These are phyloP conservation scores for Myotis daubentonii DNA, from an alignment of 2,797 vertebrate genomes.

Conservation along the genomic window DNA sequence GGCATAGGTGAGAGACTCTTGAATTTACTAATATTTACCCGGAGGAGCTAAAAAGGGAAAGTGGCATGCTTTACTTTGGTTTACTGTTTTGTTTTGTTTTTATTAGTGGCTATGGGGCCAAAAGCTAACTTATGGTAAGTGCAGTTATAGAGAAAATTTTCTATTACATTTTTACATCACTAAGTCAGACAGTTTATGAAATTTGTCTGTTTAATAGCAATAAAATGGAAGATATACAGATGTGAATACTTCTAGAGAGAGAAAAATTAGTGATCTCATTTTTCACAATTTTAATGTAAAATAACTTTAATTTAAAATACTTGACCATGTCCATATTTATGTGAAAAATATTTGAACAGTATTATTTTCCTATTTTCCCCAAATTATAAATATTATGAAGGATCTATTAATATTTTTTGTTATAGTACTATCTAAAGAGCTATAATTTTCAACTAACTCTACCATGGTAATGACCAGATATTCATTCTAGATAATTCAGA, in stretches of 20 bases:
- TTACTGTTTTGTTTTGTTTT: not conserved
- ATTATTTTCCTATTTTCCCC: not conserved
- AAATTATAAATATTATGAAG: not conserved
- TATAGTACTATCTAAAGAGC: not conserved
- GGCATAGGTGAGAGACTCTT: not conserved
- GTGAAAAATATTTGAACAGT: not conserved
- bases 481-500: slow-evolving; percentile 7
- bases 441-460: slow-evolving; percentile 32
- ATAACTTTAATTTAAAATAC: not conserved
- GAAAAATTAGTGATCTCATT: not conserved
- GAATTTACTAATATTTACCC: not conserved
- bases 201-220: not conserved
- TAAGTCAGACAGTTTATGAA: not conserved
- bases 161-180: not conserved
- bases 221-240: not conserved
- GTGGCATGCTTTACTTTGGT: not conserved
- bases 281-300: not conserved
- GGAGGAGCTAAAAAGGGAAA: not conserved
- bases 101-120: not conserved
- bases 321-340: not conserved
- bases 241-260: not conserved
- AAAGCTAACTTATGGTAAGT: not conserved
- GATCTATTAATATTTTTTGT: slow-evolving; percentile 18
- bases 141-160: not conserved
- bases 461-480: not conserved